Evolutionary conservation across 2,888 invertebrate genomes (phyloP).

Genomic region (Portevinia maculata): DNA sequence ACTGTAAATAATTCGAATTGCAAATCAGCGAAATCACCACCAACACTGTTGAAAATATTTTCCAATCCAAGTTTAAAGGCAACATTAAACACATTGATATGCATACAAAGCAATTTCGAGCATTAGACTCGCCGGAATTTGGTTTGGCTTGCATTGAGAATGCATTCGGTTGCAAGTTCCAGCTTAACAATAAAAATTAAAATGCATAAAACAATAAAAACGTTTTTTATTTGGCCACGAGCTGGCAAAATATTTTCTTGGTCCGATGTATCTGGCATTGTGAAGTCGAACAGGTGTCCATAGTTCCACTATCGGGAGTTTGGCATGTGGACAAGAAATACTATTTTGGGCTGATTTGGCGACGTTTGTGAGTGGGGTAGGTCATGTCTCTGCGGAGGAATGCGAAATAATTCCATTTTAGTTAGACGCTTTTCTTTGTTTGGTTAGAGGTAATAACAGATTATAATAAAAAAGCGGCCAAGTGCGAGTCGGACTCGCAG

Average conservation of each 20-base stretch:
- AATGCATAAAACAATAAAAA: constrained; percentile 45
- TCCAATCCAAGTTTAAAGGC: constrained; percentile 17
- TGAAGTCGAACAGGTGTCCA: constrained; percentile 42
- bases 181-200: constrained; percentile 47
- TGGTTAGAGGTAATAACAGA: too few species aligned
- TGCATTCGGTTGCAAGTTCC: constrained; percentile 12
- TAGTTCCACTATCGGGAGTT: constrained; percentile 2
- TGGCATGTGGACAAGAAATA: constrained; percentile 28
- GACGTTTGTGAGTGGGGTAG: constrained; percentile 39
- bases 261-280: constrained; percentile 14
- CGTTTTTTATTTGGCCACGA: constrained; percentile 9
- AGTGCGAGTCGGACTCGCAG: too few species aligned
- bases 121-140: constrained; percentile 27
- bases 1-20: constrained; percentile 20
- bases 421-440: too few species aligned
- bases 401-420: constrained; percentile 24
- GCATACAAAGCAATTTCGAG: constrained; percentile 29
- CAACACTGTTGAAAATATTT: not conserved
- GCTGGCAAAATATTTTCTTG: constrained; percentile 19
- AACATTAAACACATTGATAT: constrained; percentile 34
- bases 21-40: constrained; percentile 21
- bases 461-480: too few species aligned
- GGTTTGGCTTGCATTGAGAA: constrained; percentile 23
- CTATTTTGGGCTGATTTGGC: constrained; percentile 6
- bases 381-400: constrained; percentile 42